Conservation (phyloP, 2,888 invertebrate genomes). For the Congeria kusceri region DNA sequence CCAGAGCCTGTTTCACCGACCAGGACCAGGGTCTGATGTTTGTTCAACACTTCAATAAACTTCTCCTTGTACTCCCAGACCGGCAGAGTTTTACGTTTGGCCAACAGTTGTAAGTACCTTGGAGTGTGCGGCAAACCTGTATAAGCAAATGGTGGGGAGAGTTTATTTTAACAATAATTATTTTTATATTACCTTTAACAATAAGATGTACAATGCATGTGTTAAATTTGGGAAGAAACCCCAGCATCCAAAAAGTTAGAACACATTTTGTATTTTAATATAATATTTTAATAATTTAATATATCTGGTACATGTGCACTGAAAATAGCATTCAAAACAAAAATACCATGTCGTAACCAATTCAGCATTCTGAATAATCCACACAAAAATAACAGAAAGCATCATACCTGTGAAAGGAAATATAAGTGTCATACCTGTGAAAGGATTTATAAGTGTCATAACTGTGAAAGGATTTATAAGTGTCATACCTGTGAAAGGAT, state of each 20-base stretch:
- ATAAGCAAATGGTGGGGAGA: constrained; percentile 18
- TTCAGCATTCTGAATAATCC: too few relatives aligned
- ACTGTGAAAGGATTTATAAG: too few relatives aligned
- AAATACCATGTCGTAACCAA: too few relatives aligned
- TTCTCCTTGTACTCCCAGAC: constrained; percentile 99
- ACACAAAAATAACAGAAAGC: too few relatives aligned
- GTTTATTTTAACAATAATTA: neutral
- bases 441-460: too few relatives aligned
- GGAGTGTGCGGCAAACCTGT: constrained; percentile 92
- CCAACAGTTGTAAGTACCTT: constrained; percentile 93
- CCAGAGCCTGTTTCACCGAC: constrained; percentile 99
- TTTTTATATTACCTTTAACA: neutral
- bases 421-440: too few relatives aligned
- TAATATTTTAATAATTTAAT: too few relatives aligned
- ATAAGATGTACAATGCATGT: neutral
- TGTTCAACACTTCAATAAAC: constrained; percentile 96
- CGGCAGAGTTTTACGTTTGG: constrained; percentile 95
- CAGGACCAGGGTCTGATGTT: constrained; percentile 97
- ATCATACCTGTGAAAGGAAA: too few relatives aligned
- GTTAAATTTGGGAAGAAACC: neutral
- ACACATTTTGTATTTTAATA: too few relatives aligned
- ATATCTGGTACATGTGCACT: too few relatives aligned
- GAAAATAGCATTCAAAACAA: too few relatives aligned
- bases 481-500: too few relatives aligned
- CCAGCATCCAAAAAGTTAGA: neutral